Percentiles rank a stretch among this genome's conserved stretches.
Conservation (phyloP, 1,140 invertebrate genomes). For the Lasioglossum baleicum region DNA sequence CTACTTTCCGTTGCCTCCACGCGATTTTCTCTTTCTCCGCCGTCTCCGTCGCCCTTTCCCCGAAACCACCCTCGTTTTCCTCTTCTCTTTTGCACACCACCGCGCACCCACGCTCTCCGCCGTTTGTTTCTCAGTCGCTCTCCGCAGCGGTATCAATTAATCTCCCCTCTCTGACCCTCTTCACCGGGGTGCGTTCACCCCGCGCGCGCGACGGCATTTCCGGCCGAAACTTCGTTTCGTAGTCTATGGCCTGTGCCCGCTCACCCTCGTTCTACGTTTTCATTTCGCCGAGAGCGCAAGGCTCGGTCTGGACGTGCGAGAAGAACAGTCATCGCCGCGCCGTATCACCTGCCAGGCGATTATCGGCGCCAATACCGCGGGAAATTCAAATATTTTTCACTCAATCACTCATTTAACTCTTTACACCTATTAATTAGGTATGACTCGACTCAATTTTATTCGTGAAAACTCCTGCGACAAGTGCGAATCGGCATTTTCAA, state of each 20-base stretch:
- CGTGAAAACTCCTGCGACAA: too few relatives aligned
- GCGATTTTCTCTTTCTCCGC: constrained; percentile 36
- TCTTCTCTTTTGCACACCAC: too few relatives aligned
- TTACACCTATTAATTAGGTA: too few relatives aligned
- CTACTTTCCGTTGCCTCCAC: constrained; percentile 44
- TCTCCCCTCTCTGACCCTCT: constrained; percentile 58
- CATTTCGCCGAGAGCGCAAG: constrained; percentile 39
- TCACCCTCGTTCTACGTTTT: constrained; percentile 48
- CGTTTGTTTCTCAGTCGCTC: constrained; percentile 38
- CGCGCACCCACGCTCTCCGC: too few relatives aligned
- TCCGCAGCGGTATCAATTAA: constrained; percentile 62
- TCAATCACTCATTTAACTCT: too few relatives aligned
- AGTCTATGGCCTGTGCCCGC: constrained; percentile 30
- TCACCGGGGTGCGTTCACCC: constrained; percentile 57
- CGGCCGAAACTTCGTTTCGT: constrained; percentile 59
- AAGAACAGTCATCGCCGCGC: neutral
- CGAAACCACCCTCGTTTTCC: neutral
- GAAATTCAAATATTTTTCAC: too few relatives aligned
- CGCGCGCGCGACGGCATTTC: constrained; percentile 54
- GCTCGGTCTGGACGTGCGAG: neutral
- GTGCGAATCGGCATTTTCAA: too few relatives aligned
- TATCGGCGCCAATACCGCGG: too few relatives aligned
- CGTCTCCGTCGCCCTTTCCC: constrained; percentile 37
- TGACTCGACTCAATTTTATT: too few relatives aligned
- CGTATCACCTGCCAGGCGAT: neutral